These are phyloP conservation scores for Scaptomyza polygonia DNA, from an alignment of 2,888 invertebrate genomes.

Conservation along the genomic window DNA sequence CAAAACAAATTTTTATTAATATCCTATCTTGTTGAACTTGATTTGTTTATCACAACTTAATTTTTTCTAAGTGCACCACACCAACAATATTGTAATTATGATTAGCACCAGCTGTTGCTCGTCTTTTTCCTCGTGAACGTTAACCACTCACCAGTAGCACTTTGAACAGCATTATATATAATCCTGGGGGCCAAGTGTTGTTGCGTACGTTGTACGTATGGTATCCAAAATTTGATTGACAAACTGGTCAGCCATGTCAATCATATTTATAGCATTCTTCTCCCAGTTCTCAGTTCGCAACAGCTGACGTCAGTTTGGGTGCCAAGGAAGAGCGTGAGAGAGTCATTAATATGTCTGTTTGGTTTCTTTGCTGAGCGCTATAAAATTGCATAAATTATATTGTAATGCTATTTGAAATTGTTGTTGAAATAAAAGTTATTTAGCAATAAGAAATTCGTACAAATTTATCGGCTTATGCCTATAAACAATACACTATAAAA, in stretches of 20 bases:
- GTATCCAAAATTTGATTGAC: constrained; percentile 70
- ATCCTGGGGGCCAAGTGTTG: constrained; percentile 18
- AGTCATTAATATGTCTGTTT: constrained; percentile 67
- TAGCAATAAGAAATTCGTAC: constrained; percentile 14
- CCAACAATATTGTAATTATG: neutral
- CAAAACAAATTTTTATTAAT: neutral
- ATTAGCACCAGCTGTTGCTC: neutral
- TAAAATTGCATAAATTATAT: constrained; percentile 73
- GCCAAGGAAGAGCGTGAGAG: constrained; percentile 49
- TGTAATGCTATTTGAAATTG: constrained; percentile 70
- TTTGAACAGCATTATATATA: constrained; percentile 60
- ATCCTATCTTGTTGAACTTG: neutral
- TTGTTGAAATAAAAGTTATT: constrained; percentile 34
- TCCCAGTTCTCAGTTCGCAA: constrained; percentile 8
- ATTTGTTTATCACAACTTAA: neutral
- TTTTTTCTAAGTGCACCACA: neutral
- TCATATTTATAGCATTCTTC: constrained; percentile 75
- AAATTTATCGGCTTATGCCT: constrained; percentile 5
- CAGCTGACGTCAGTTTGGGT: constrained; percentile 45
- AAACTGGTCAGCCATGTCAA: constrained; percentile 59
- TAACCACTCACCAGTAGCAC: constrained; percentile 60
- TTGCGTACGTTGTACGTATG: no score
- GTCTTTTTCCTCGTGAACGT: neutral
- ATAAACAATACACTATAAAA: constrained; percentile 24
- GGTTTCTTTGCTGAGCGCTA: constrained; percentile 47